Base-by-base conservation (phyloP, 2,113 vertebrate species). In the Speoplatyrhinus poulsoni region DNA sequence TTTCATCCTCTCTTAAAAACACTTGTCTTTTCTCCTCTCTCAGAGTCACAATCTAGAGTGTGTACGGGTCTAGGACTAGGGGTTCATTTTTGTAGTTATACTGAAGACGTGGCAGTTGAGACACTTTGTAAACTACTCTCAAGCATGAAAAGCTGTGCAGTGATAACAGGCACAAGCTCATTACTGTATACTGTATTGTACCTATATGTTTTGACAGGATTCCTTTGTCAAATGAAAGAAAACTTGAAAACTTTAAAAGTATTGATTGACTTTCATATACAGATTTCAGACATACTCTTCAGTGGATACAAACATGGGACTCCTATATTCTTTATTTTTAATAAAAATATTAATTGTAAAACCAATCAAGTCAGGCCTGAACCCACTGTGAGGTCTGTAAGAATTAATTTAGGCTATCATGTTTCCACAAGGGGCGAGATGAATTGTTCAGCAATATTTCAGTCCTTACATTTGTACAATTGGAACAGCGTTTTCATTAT, bases 1-100 rank as follows among this genome's bases (percentile, higher is more conserved):
- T 86, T 86, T 87, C 77, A 83, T 81, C 76, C 69, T 33, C 62
- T 80, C 67, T 72, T 60, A 26, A 73, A 54, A 73, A 61, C 17
- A 64, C 16, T 72, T 60, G 72, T 77, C 65, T 77, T 59, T 61
- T 13, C 7, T 65, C 56, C 12, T 62, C 55, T 60, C 41, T 36
- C 8, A 33, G 50, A 49, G 67, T 82, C 72, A 82, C 49, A 77
- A 58, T 36, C 32, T 73, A 13, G 58, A 70, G 55, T 16, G 41
- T 1, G 58, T 65, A 36, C 62, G 53, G 26, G 59, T 11, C 41
- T 59, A 15, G 54, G 75, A 80, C 72, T 73, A 57, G 17, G 54
- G n/a, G 59, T 49, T 67, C 9, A 54, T 33, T 46, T 33, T 62
- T 56, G 58, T 52, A 11, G 0, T 67, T 11, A 11, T 12, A 52